Percentiles rank a stretch among this genome's conserved stretches.
phyloP scores from a whole-genome alignment of 2,797 vertebrate genomes.

The Lacerta viridis region DNA sequence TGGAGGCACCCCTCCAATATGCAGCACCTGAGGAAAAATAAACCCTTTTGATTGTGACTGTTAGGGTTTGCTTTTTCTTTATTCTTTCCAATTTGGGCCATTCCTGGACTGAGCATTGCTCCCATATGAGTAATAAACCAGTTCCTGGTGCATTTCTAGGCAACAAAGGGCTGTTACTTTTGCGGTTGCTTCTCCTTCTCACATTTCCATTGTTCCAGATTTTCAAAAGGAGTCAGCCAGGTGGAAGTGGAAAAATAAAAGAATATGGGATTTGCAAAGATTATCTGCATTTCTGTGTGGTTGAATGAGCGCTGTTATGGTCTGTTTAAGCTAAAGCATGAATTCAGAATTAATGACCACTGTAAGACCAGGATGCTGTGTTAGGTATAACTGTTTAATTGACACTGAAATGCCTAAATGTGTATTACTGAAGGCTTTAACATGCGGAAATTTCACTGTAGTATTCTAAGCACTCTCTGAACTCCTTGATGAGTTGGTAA shows the following conservation, averaged over 20 bases:
- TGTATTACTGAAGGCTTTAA: too few relatives aligned
- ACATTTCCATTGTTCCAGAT: neutral
- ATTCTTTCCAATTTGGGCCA: neutral
- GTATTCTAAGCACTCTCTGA: too few relatives aligned
- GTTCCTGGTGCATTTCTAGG: neutral
- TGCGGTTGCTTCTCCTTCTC: neutral
- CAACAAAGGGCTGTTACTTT: conserved; percentile 5
- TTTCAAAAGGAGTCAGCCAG: conserved; percentile 18
- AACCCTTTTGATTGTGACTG: neutral
- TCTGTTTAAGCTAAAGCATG: neutral
- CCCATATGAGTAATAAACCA: accelerated
- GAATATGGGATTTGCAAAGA: conserved; percentile 49
- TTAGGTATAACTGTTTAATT: too few relatives aligned
- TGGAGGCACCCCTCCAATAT: neutral
- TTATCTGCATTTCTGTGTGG: conserved; percentile 49
- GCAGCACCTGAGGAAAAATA: neutral
- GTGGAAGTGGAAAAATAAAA: conserved; percentile 51
- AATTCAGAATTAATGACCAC: too few relatives aligned
- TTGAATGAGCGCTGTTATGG: conserved; percentile 53
- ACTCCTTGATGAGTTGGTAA: too few relatives aligned
- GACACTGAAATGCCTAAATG: too few relatives aligned
- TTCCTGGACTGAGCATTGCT: conserved; percentile 2
- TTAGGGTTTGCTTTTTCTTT: conserved; percentile 11
- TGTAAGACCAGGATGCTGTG: too few relatives aligned
- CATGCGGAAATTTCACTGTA: too few relatives aligned